phyloP scores from a whole-genome alignment of 1,140 invertebrate species.

The Lasioglossum baleicum region DNA sequence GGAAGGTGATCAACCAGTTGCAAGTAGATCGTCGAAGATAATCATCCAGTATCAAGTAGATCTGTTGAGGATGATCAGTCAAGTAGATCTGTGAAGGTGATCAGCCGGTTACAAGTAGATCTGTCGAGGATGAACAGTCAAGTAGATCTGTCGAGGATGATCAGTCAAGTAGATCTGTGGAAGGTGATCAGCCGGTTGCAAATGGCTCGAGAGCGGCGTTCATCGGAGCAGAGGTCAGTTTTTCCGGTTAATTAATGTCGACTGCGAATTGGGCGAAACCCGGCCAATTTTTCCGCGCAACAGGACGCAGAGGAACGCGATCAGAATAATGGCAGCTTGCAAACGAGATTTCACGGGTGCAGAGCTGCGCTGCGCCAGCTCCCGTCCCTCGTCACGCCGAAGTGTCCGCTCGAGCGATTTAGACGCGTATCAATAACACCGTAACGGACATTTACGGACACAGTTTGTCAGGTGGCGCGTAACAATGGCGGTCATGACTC shows the following conservation, averaged over 20 bases:
- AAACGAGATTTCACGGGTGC: conserved; percentile 23
- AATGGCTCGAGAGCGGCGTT: too few relatives aligned
- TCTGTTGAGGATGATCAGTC: too few relatives aligned
- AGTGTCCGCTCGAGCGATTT: conserved; percentile 25
- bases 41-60: too few relatives aligned
- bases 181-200: too few relatives aligned
- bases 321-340: conserved; percentile 7
- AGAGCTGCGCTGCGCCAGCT: neutral
- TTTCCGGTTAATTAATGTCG: neutral
- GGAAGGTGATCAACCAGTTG: too few relatives aligned
- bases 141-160: too few relatives aligned
- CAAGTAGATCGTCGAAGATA: too few relatives aligned
- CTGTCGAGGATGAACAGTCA: too few relatives aligned
- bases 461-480: conserved; percentile 48
- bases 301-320: neutral
- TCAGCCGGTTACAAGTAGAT: too few relatives aligned
- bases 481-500: conserved; percentile 56
- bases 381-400: neutral
- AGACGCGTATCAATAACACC: conserved; percentile 44
- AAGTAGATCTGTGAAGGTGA: too few relatives aligned
- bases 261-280: neutral
- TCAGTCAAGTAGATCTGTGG: too few relatives aligned
- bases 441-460: conserved; percentile 37
- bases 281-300: neutral
- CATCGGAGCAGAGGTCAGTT: neutral